These are phyloP conservation scores for Tachysurus vachellii DNA, from an alignment of 2,113 vertebrate genomes.

Conservation along the genomic window DNA sequence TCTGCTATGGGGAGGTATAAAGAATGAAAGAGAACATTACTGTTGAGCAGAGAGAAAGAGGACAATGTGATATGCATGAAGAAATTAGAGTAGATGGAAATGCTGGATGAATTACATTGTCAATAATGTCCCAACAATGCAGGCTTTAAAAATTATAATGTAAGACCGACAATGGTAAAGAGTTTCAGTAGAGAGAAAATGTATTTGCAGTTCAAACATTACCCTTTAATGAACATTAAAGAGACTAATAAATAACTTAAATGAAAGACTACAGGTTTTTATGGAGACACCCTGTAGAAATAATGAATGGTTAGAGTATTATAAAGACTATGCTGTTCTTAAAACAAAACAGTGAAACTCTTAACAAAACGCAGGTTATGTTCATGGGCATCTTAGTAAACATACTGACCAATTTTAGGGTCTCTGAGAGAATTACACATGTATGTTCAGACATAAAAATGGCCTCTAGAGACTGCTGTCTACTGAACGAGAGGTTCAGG, in stretches of 20 bases:
- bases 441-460: constrained; percentile 1
- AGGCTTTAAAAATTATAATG: neutral
- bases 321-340: neutral
- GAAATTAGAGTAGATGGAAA: neutral
- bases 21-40: neutral
- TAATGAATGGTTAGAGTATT: neutral
- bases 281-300: neutral
- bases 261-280: neutral
- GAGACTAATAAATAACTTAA: neutral
- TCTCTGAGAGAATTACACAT: neutral
- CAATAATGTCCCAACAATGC: no score
- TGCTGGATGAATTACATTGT: neutral
- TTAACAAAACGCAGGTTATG: neutral
- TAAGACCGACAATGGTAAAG: neutral
- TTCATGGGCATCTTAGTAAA: neutral
- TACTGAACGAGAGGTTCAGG: neutral
- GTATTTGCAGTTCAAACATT: neutral
- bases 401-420: neutral
- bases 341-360: neutral
- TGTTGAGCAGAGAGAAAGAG: neutral
- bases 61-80: neutral
- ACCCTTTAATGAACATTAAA: neutral
- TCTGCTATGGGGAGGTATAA: neutral
- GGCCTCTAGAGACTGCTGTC: neutral
- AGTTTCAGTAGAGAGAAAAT: neutral